Evolutionary conservation across 1,140 invertebrate genomes (phyloP), one percentile per base, ranked within the genome.

Genomic region (Colletes gigas): DNA sequence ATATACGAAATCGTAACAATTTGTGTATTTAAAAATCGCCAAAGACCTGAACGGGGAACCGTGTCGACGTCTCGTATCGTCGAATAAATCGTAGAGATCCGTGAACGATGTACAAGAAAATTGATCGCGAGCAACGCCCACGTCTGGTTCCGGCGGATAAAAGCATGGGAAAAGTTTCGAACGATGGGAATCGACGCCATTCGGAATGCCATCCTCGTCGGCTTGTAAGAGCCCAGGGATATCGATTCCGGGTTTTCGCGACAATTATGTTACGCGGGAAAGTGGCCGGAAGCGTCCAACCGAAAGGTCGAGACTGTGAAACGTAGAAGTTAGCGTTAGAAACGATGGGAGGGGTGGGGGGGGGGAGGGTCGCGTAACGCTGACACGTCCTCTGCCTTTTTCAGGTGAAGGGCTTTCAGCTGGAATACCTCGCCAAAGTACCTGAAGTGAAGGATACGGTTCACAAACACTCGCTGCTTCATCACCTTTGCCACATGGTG

Each of bases 361-460:
- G 65, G 41, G 65, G 68, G n/a, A 14, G 41, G 52, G 52, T 69
- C 55, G 68, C 47, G 65, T 73, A 54, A 50, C 52, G 71, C 65
- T 78, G 82, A 75, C 73, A 85, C 50, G 68, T 30, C 50, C 59
- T 47, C 57, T 21, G 55, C 30, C 57, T 87, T 84, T 88, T 91
- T 82, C 87, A 96, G 95, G 97, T 98, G 15, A 98, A 98, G 94
- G 99, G 98, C 44, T 99, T 99, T 94, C 98, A 99, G 92, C 96
- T 99, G 84, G 99, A 99, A 89, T 99, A 99, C 93, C 94, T 99
- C 84, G 95, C 98, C 63, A 99, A 99, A 95, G 98, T 99, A 85
- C 98, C 99, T 86, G 99, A 99, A 95, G 98, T 99, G 2, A 99
- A 99, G 94, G 99, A 99, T 92, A 99, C 99, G 0, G 98, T 99